Evolutionary conservation across 1,140 invertebrate genomes (phyloP).

Genomic region (Wiebesia pumilae): DNA sequence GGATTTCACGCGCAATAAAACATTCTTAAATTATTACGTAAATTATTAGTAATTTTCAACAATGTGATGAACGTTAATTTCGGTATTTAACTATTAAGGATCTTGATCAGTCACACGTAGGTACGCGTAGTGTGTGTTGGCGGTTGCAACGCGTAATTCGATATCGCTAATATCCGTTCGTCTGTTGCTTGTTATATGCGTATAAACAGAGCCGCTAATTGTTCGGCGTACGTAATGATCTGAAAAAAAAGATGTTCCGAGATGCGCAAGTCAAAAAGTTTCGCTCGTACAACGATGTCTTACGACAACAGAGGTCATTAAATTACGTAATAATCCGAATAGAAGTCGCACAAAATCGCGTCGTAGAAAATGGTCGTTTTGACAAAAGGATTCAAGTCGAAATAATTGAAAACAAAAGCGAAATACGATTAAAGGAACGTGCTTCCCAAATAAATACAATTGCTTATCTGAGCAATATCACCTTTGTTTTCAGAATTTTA

Average conservation of each 20-base stretch:
- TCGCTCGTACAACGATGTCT: neutral
- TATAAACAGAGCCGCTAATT: neutral
- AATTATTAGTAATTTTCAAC: too few relatives aligned
- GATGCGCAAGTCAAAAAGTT: neutral
- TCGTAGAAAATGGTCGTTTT: too few relatives aligned
- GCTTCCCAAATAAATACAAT: neutral
- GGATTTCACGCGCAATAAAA: neutral
- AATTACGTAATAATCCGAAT: neutral
- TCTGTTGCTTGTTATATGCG: neutral
- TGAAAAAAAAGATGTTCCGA: neutral
- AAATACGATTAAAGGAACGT: neutral
- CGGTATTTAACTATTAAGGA: neutral
- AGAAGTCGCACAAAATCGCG: too few relatives aligned
- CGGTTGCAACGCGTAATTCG: neutral
- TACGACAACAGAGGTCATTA: neutral
- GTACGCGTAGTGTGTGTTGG: neutral
- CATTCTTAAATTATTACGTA: too few relatives aligned
- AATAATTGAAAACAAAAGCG: neutral
- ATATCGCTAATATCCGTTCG: neutral
- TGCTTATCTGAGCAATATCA: neutral
- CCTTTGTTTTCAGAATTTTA: neutral
- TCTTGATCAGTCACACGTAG: too few relatives aligned
- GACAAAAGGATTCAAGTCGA: too few relatives aligned
- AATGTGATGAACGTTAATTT: too few relatives aligned
- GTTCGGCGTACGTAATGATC: neutral